These are phyloP conservation scores for Thalassophryne amazonica DNA, from an alignment of 2,797 vertebrate species.

Conservation along the genomic window DNA sequence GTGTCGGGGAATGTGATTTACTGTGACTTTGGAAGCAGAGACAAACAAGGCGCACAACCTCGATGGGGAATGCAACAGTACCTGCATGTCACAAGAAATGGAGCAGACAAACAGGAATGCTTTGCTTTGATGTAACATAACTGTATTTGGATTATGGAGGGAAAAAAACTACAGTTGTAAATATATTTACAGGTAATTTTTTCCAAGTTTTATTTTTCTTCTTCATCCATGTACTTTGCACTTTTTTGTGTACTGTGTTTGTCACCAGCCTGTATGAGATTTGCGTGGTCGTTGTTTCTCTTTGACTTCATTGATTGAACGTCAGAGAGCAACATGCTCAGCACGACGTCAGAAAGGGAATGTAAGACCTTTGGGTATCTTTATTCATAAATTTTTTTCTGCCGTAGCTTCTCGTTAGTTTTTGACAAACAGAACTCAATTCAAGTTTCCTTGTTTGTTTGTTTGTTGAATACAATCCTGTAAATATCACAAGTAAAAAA, in stretches of 20 bases:
- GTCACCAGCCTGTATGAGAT: conserved; percentile 52
- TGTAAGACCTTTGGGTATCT: conserved; percentile 55
- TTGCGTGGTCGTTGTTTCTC: conserved; percentile 58
- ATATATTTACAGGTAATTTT: conserved; percentile 71
- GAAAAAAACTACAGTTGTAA: conserved; percentile 64
- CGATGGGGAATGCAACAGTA: conserved; percentile 56
- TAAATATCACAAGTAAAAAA: conserved; percentile 84
- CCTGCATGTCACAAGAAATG: conserved; percentile 76
- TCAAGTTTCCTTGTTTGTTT: conserved; percentile 36
- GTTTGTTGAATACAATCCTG: conserved; percentile 78
- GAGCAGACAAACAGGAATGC: conserved; percentile 75
- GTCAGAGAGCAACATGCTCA: conserved; percentile 48
- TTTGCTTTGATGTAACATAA: conserved; percentile 82
- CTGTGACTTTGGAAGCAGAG: conserved; percentile 29
- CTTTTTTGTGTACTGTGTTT: conserved; percentile 69
- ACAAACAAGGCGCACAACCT: conserved; percentile 35
- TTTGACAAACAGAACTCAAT: conserved; percentile 59
- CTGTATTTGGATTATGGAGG: conserved; percentile 64
- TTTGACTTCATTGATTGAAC: conserved; percentile 42
- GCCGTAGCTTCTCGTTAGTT: conserved; percentile 68
- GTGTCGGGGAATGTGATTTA: conserved; percentile 59
- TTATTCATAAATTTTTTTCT: conserved; percentile 61
- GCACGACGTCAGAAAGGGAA: conserved; percentile 60
- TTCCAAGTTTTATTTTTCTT: conserved; percentile 68
- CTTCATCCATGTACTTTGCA: conserved; percentile 71